Base-by-base conservation (phyloP, 2,797 vertebrate genomes). In the Otolemur crassicaudatus region DNA sequence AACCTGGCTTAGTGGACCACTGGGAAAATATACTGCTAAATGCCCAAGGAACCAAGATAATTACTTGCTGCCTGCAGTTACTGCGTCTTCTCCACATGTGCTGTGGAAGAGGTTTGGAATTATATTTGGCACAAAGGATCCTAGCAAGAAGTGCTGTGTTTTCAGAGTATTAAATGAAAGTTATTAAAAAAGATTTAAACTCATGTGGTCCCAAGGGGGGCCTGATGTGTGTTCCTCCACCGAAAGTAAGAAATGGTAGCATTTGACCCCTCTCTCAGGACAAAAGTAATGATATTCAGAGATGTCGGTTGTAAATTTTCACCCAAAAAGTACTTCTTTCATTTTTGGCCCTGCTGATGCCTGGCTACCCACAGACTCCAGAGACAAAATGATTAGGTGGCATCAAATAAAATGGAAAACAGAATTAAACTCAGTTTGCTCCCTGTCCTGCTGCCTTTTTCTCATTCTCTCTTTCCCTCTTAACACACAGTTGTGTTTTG, bases 51-150 rank as follows among this genome's bases (percentile, higher is more conserved):
- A 10, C 34, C 22, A 0, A 61, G 37, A 3, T 22, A 2, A 37
- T 10, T 31, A 3, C 34, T 22, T 9, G 20, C 43, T 19, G 1
- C 10, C 0, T 2, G 0, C 1, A 7, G 27, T n/a, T 10, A 6
- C 43, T 23, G 6, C 27, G 23, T 75, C 37, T 9, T 40, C 40
- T 10, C 58, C 20, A 0, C 46, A 43, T 43, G 40, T 43, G 40
- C 40, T 43, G 11, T 29, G 3, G 19, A 2, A 40, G 56, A 46
- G 12, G 19, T 29, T 34, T 46, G 12, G 7, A 29, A 13, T n/a
- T 73, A 0, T 7, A 0, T 69, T 46, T 40, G 65, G 37, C 67
- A 7, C 40, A 11, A 12, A 90, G 58, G 14, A n/a, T 73, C 63
- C 82, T 72, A 90, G 34, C 27, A 40, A 40, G 69, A 43, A 27